These are phyloP conservation scores for Psix sp. DNA, from an alignment of 1,140 invertebrate genomes.

Conservation along the genomic window DNA sequence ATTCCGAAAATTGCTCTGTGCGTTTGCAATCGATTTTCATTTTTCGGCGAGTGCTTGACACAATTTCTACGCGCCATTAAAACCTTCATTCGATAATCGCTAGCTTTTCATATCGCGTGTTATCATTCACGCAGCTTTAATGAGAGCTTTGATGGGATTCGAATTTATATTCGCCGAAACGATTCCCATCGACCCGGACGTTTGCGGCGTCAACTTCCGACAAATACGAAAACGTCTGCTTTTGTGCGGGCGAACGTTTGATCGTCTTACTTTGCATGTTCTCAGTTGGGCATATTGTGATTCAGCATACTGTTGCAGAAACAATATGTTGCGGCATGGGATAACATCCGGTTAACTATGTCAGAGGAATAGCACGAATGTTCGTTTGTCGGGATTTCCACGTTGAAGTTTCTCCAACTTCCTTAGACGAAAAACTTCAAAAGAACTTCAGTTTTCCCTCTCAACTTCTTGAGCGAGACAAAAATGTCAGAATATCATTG, in stretches of 20 bases:
- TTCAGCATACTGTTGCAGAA: not conserved
- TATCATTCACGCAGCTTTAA: too few relatives aligned
- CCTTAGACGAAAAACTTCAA: conserved; percentile 7
- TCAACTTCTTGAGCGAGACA: too few relatives aligned
- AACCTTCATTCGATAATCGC: conserved; percentile 28
- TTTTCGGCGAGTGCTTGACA: conserved; percentile 34
- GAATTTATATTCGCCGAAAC: too few relatives aligned
- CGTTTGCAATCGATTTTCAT: conserved; percentile 22
- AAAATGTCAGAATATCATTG: too few relatives aligned
- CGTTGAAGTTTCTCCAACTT: conserved; percentile 8
- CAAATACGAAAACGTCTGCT: too few relatives aligned
- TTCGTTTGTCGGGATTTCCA: conserved; percentile 9
- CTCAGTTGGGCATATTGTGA: too few relatives aligned
- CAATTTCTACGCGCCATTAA: conserved; percentile 17
- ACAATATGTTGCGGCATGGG: not conserved
- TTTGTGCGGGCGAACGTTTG: too few relatives aligned
- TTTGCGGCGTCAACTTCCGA: too few relatives aligned
- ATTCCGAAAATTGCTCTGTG: conserved; percentile 8
- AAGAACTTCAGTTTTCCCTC: too few relatives aligned
- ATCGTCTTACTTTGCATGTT: not conserved
- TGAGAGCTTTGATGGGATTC: too few relatives aligned
- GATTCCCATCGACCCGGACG: too few relatives aligned
- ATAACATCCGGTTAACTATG: not conserved
- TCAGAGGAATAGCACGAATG: not conserved
- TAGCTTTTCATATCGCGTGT: not conserved